These are phyloP conservation scores for Rhagoletis pomonella DNA, from an alignment of 1,140 invertebrate species.

Conservation along the genomic window DNA sequence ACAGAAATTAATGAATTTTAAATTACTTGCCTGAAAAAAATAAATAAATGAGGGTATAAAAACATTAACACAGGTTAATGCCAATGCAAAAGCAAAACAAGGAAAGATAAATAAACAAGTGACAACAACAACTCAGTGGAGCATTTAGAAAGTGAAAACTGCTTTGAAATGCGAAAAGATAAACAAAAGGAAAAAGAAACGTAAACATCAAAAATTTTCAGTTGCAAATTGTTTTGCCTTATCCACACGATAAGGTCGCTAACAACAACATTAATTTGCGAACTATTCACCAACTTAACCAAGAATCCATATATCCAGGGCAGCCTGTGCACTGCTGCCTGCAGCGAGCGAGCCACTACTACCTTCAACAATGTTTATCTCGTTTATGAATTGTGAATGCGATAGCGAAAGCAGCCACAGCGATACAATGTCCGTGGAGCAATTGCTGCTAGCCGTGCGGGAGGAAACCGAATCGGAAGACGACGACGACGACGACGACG, in stretches of 20 bases:
- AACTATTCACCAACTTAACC: background rate
- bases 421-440: constrained; percentile 64
- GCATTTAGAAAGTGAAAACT: background rate
- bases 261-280: constrained; percentile 26
- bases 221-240: background rate
- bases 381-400: constrained; percentile 68
- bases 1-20: constrained; percentile 49
- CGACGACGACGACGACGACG: constrained; percentile 54
- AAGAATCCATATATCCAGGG: background rate
- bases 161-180: background rate
- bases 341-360: background rate
- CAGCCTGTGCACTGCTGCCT: background rate
- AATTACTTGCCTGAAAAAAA: background rate
- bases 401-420: constrained; percentile 49
- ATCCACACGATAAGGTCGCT: background rate
- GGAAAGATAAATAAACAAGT: constrained; percentile 34
- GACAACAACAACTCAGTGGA: constrained; percentile 51
- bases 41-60: no score
- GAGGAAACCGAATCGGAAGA: constrained; percentile 70
- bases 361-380: constrained; percentile 64
- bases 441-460: constrained; percentile 66
- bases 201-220: background rate
- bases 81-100: background rate
- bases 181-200: background rate
- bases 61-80: background rate